These are phyloP conservation scores for Spheniscus mendiculus DNA, from an alignment of 2,113 vertebrate genomes.

Conservation along the genomic window DNA sequence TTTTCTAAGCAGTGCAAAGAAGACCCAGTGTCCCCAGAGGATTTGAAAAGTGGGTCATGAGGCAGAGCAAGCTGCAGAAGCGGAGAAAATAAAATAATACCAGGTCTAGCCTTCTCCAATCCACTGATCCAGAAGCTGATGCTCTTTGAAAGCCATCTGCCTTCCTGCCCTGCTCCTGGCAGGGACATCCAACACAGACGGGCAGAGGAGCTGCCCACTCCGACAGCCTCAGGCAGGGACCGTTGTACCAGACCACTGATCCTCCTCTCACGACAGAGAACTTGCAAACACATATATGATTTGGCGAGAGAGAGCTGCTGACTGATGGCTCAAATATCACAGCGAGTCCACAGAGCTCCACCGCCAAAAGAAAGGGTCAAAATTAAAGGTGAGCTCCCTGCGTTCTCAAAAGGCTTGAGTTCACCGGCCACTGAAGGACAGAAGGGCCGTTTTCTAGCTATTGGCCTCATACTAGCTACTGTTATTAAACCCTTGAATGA, in stretches of 20 bases:
- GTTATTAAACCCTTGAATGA: constrained; percentile 36
- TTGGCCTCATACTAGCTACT: background rate
- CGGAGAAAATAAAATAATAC: background rate
- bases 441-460: background rate
- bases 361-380: background rate
- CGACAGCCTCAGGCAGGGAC: background rate
- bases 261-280: background rate
- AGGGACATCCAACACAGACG: background rate
- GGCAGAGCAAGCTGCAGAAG: background rate
- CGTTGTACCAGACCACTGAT: rapidly evolving
- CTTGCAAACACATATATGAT: rapidly evolving
- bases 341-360: background rate
- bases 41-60: background rate
- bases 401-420: background rate
- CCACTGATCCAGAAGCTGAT: background rate
- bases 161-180: background rate
- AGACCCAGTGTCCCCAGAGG: background rate
- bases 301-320: background rate
- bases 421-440: background rate
- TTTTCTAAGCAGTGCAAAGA: background rate
- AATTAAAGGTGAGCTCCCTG: background rate
- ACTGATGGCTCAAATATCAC: background rate
- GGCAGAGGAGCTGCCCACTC: background rate
- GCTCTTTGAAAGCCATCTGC: constrained; percentile 14
- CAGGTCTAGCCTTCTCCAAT: background rate